phyloP scores from a whole-genome alignment of 1,140 invertebrate genomes.

The Tetragonula clypearis region DNA sequence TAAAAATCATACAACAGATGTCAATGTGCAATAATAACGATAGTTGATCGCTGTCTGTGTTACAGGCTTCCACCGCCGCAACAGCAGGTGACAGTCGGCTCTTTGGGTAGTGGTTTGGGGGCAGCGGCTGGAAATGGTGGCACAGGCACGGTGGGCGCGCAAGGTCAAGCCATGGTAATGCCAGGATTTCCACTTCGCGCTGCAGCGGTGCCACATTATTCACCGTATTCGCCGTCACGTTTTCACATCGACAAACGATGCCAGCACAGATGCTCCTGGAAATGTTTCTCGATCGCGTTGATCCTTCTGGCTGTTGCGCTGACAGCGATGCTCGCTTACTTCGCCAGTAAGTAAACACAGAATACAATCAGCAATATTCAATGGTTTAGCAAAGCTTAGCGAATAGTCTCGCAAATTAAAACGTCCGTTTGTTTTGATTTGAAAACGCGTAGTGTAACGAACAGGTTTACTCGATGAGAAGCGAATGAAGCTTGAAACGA shows the following conservation, averaged over 20 bases:
- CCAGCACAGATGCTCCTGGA: constrained; percentile 96
- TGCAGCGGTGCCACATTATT: constrained; percentile 88
- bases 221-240: constrained; percentile 92
- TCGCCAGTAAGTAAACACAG: constrained; percentile 90
- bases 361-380: not conserved
- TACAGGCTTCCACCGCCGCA: constrained; percentile 81
- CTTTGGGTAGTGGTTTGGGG: constrained; percentile 75
- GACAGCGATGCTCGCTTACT: constrained; percentile 95
- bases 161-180: constrained; percentile 86
- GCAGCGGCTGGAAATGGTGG: constrained; percentile 73
- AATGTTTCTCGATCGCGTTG: constrained; percentile 94
- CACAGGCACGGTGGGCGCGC: constrained; percentile 79
- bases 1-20: not conserved
- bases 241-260: constrained; percentile 97
- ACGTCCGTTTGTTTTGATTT: not conserved
- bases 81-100: constrained; percentile 80
- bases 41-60: constrained; percentile 43
- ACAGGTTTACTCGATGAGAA: no score
- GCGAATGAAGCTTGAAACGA: no score
- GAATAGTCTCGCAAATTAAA: not conserved
- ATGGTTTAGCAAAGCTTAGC: not conserved
- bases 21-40: not conserved
- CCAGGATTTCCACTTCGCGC: constrained; percentile 89
- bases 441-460: not conserved
- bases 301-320: constrained; percentile 93